Base-by-base conservation (phyloP, 1,140 invertebrate species). In the Drosophila bocqueti region DNA sequence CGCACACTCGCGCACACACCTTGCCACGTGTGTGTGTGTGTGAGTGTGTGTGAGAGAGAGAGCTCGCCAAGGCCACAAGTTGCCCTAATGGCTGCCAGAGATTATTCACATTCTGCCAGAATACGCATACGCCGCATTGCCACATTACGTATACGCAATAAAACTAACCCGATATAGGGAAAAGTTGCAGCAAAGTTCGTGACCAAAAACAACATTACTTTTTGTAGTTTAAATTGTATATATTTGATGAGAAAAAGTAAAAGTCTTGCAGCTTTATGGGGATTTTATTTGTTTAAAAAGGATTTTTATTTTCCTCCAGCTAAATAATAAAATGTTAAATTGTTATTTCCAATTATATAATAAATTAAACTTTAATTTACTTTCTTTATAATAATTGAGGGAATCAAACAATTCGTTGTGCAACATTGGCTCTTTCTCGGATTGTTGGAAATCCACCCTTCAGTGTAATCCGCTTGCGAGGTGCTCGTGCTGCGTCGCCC, bases 401-500 rank as follows among this genome's bases (percentile, higher is more conserved):
- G 66, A 16, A 66, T 54, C 1, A 2, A 9, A 15, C 11, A 29
- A 24, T 29, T 29, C 24, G n/a, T 9, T 15, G 9, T 13, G 10
- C 16, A 24, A n/a, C 6, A 13, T 8, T 16, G 4, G 15, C 10
- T 36, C 10, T 5, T 29, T 21, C 2, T 2, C n/a, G 31, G 11
- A 40, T 55, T 45, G n/a, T 52, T 8, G 3, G 55, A 40, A 75
- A 81, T 85, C 69, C 75, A 87, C 71, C 79, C 81, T 67, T 77
- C 80, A 66, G 52, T 68, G 76, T 62, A 80, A 87, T 83, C 67
- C 74, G 40, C 49, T 57, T 55, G 61, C 31, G 55, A 64, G 74
- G 62, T 76, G 83, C 85, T 83, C 79, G 79, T 85, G 83, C 78
- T 82, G 80, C 69, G 16, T 45, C 58, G 52, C 83, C 54, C 52